phyloP scores from a whole-genome alignment of 2,113 vertebrate genomes.

The Ageneiosus marmoratus region DNA sequence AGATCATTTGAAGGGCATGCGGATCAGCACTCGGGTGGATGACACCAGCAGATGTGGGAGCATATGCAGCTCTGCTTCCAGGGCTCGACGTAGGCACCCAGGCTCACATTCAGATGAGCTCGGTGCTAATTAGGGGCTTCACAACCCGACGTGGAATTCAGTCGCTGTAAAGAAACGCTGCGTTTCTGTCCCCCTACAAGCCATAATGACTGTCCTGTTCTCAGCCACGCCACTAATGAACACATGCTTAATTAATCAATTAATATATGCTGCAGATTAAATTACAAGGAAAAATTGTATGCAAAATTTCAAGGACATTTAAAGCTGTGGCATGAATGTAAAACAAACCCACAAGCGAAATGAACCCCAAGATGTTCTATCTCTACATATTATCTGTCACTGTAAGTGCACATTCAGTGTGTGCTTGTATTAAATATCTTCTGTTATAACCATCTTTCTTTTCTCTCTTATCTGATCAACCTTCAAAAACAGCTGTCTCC shows the following conservation, averaged over 20 bases:
- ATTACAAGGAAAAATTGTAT: slow-evolving; percentile 23
- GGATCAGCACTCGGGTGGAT: slow-evolving; percentile 30
- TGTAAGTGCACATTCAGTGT: neutral
- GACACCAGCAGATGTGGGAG: slow-evolving; percentile 46
- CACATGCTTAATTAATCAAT: slow-evolving; percentile 35
- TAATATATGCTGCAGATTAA: slow-evolving; percentile 37
- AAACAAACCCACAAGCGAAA: slow-evolving; percentile 18
- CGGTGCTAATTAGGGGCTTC: slow-evolving; percentile 25
- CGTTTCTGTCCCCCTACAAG: neutral
- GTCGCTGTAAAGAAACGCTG: neutral
- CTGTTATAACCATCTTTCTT: slow-evolving; percentile 23
- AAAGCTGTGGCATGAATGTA: slow-evolving; percentile 2
- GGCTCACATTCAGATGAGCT: slow-evolving; percentile 25
- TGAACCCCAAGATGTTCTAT: neutral
- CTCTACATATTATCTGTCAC: neutral
- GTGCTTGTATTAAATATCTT: slow-evolving; percentile 21
- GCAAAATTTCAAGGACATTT: slow-evolving; percentile 9
- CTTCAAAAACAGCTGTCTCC: slow-evolving; percentile 22
- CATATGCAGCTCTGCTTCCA: slow-evolving; percentile 25
- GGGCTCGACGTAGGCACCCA: neutral
- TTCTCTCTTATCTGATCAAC: slow-evolving; percentile 32
- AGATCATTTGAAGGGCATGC: slow-evolving; percentile 49
- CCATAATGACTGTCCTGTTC: slow-evolving; percentile 5
- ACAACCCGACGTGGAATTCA: slow-evolving; percentile 1
- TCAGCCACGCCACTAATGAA: slow-evolving; percentile 32